phyloP scores from a whole-genome alignment of 2,113 vertebrate species.

The Azemiops feae region DNA sequence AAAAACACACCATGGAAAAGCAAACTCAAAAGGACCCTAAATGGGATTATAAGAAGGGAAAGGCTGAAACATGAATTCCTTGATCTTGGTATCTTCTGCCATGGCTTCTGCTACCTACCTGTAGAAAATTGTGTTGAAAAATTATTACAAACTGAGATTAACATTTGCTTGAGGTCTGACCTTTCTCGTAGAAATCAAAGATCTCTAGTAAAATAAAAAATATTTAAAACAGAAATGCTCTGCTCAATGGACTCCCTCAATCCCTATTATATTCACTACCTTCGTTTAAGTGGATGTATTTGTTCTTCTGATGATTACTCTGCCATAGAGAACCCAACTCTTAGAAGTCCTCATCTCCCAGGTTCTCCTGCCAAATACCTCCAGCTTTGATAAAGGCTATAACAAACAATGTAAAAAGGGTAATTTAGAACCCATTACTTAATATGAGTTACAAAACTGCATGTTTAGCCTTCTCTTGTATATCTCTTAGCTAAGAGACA shows the following conservation, averaged over 20 bases:
- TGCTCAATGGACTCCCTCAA: neutral
- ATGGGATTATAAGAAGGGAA: neutral
- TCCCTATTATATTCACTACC: neutral
- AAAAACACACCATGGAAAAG: neutral
- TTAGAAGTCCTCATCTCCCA: neutral
- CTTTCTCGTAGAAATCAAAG: neutral
- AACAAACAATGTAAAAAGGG: neutral
- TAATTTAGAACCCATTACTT: neutral
- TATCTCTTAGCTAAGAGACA: neutral
- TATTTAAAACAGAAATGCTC: neutral
- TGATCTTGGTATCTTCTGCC: neutral
- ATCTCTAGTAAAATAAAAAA: neutral
- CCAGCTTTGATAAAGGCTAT: neutral
- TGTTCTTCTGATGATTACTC: neutral
- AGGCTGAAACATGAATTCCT: neutral
- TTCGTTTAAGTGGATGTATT: neutral
- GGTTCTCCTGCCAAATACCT: neutral
- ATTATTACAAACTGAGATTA: neutral
- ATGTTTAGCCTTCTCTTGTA: neutral
- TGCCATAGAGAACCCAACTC: neutral
- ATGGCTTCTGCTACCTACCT: neutral
- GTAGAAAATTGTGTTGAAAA: neutral
- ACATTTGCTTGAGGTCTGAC: neutral
- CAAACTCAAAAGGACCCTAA: neutral
- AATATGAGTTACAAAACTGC: neutral